Conservation (phyloP, 2,797 vertebrate genomes). For the Takifugu rubripes region DNA sequence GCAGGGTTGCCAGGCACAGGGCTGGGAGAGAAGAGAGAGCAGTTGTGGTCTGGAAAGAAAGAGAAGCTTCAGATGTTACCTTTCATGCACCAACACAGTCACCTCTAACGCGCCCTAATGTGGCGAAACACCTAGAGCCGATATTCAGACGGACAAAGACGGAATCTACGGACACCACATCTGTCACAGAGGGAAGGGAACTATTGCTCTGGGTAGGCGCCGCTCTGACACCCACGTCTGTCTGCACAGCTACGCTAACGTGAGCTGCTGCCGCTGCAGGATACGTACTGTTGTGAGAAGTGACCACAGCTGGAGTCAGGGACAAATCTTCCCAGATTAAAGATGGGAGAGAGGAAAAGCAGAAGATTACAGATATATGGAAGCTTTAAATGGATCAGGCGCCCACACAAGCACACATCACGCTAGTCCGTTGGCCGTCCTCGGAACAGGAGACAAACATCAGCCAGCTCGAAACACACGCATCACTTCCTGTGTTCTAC, state of each 20-base stretch:
- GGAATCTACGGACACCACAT: conserved; percentile 9
- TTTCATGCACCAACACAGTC: conserved; percentile 1
- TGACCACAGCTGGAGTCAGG: conserved; percentile 64
- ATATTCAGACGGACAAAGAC: conserved; percentile 7
- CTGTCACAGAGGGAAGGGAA: conserved; percentile 14
- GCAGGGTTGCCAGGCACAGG: conserved; percentile 58
- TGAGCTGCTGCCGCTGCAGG: conserved; percentile 22
- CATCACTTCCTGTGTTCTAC: conserved; percentile 1
- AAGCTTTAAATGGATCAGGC: conserved; percentile 39
- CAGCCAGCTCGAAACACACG: too few relatives aligned
- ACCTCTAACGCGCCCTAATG: conserved; percentile 15
- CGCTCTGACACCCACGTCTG: conserved; percentile 24
- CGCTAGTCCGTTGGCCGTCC: not conserved
- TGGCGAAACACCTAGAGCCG: conserved; percentile 4
- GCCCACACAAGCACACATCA: conserved; percentile 9
- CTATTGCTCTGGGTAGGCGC: conserved; percentile 21
- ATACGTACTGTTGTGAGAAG: conserved; percentile 66
- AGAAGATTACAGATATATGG: conserved; percentile 58
- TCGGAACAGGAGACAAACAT: not conserved
- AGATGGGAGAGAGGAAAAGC: conserved; percentile 58
- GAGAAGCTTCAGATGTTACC: conserved; percentile 58
- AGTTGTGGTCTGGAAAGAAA: conserved; percentile 74
- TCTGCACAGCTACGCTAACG: conserved; percentile 26
- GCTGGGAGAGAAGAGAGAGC: conserved; percentile 63
- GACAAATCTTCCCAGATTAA: conserved; percentile 61